Percentiles rank a stretch among this genome's conserved stretches.
phyloP scores from a whole-genome alignment of 2,797 vertebrate genomes.

The Urosaurus nigricauda region DNA sequence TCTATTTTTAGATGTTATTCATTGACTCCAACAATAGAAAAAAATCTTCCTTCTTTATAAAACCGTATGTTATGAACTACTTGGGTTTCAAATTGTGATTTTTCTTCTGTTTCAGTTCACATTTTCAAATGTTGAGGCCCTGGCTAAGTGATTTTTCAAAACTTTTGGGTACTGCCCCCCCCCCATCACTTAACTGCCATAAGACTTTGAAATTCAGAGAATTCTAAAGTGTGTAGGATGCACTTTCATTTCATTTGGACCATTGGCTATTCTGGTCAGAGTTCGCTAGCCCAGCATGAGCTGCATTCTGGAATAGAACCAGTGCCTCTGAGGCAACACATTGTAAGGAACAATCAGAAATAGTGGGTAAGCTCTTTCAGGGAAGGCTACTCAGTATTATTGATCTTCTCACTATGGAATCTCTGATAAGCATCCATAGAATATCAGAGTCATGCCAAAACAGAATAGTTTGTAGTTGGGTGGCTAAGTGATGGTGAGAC shows the following conservation, averaged over 20 bases:
- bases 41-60: neutral
- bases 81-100: neutral
- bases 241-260: neutral
- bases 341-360: neutral
- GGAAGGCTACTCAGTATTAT: neutral
- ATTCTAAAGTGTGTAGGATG: neutral
- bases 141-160: neutral
- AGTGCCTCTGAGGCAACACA: neutral
- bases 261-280: neutral
- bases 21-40: neutral
- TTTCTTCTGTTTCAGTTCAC: constrained; percentile 1
- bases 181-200: neutral
- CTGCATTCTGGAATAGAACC: neutral
- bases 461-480: neutral
- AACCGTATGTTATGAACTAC: neutral
- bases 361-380: no score
- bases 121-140: neutral
- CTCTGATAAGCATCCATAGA: neutral
- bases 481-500: no score
- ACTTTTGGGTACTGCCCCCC: neutral
- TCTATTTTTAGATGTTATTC: constrained; percentile 19
- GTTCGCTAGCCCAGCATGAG: neutral
- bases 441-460: neutral
- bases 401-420: neutral
- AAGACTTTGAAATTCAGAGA: neutral